Evolutionary conservation across 2,113 vertebrate genomes (phyloP), one percentile per base, ranked within the genome.

Genomic region (Anthoscopus minutus): DNA sequence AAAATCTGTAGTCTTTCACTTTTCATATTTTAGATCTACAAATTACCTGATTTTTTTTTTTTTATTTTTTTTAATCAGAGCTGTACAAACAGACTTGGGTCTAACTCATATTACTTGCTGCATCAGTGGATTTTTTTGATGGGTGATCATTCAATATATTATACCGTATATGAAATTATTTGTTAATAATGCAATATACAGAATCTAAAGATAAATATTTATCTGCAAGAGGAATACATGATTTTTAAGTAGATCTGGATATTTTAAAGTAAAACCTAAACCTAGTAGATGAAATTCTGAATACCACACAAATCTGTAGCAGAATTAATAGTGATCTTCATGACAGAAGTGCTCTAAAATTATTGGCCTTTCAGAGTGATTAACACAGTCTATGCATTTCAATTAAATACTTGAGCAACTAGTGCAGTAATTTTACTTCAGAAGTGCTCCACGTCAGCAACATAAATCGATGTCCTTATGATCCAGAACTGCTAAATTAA

Each of bases 271-370:
- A 35, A 80, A 88, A 69, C 7, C n/a, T 88, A 56, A 83, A 82
- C 28, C 40, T 56, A 53, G 25, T 0, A 48, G 9, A 24, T 48
- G 25, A 54, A 61, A 81, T 65, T 69, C 17, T 57, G 67, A 86
- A 35, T 5, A n/a, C 7, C 13, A 57, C n/a, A 62, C 27, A 57
- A 81, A 27, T 14, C 22, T 15, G 1, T 2, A 47, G 21, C 0
- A 54, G 71, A 67, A 82, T 66, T 71, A 23, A 33, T 15, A 33
- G 8, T 24, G 25, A 81, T 47, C 42, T 51, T 38, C 38, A 27
- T 15, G 33, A 14, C 9, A 10, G 17, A 94, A 71, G 14, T 81
- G 9, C 70, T 71, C 19, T 82, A 40, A 60, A 70, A 56, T 53
- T 76, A 70, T 74, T 81, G 57, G n/a, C 28, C 17, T 87, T 76